Evolutionary conservation across 2,797 vertebrate genomes (phyloP).

Genomic region (Psittacula echo): DNA sequence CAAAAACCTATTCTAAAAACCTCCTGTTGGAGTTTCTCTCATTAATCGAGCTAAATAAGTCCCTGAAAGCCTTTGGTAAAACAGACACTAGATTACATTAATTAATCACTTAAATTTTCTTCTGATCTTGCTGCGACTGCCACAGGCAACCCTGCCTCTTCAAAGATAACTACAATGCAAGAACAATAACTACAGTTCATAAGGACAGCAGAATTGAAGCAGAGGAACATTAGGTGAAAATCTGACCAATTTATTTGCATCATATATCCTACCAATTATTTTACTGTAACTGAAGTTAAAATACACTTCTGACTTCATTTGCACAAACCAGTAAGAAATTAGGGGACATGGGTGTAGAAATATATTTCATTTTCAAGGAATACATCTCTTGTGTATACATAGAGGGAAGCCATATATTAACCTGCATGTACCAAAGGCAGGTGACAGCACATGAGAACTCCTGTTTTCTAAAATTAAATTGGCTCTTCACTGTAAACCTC

Average conservation of each 20-base stretch:
- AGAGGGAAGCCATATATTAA: not conserved
- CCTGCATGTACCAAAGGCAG: not conserved
- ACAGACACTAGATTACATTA: conserved; percentile 71
- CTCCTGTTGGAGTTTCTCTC: conserved; percentile 59
- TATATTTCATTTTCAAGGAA: not conserved
- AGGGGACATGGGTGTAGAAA: not conserved
- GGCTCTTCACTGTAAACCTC: not conserved
- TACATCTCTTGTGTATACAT: not conserved
- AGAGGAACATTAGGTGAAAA: conserved; percentile 1
- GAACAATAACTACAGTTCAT: conserved; percentile 39
- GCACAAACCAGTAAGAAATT: not conserved
- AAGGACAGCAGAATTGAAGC: conserved; percentile 14
- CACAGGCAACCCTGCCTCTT: conserved; percentile 67
- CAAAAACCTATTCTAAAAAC: conserved; percentile 50
- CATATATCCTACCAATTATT: not conserved
- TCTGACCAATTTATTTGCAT: conserved; percentile 48
- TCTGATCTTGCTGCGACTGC: conserved; percentile 65
- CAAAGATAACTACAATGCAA: conserved; percentile 50
- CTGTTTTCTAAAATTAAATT: not conserved
- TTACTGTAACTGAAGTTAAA: conserved; percentile 20
- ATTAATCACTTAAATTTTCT: conserved; percentile 77
- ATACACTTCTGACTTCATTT: not conserved
- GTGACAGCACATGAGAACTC: not conserved
- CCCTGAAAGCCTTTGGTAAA: conserved; percentile 72
- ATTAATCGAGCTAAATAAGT: conserved; percentile 67